Base-by-base conservation (phyloP, 2,113 vertebrate genomes). In the Pseudorhombus dupliciocellatus region DNA sequence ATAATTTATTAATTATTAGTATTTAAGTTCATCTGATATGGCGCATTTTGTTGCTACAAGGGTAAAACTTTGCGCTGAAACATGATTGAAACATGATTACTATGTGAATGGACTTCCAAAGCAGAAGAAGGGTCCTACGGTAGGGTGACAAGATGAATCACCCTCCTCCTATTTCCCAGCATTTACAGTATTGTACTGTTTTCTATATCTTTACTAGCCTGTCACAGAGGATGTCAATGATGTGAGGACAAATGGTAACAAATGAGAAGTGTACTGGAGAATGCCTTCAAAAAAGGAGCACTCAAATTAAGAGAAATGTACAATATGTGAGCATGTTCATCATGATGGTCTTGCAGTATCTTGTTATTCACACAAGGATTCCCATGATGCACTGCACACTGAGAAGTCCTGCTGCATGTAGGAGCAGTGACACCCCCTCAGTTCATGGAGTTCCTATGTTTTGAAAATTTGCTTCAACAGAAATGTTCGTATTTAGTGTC, bases 301-400 rank as follows among this genome's bases (percentile, higher is more conserved):
- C 55, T 64, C 28, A 65, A 31, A 80, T 48, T 21, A 51, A 46
- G 16, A 65, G 51, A 65, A 46, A 79, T 4, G 21, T 54, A 62
- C 54, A 74, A 46, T 60, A 55, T 86, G 65, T 61, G 31, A 75
- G 70, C 63, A 64, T 56, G 70, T 62, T 78, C 75, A 54, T 79
- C 66, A 58, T 18, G 60, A 66, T 68, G 77, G 73, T 84, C 75
- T 82, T 73, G 70, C 75, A 76, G 72, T 79, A 82, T 70, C 67
- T 73, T 50, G 71, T 22, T 61, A 63, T 75, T 79, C 67, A 12
- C 74, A 76, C 70, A 63, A 65, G 40, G 65, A 79, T 84, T 90
- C 88, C 91, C 86, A 90, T 57, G 77, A 88, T 83, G 85, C 88
- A 83, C 82, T 85, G 82, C 86, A 79, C 79, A 86, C 70, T 64